Evolutionary conservation across 1,140 invertebrate species (phyloP), one percentile per base, ranked within the genome.

Genomic region (Mamestra configurata): DNA sequence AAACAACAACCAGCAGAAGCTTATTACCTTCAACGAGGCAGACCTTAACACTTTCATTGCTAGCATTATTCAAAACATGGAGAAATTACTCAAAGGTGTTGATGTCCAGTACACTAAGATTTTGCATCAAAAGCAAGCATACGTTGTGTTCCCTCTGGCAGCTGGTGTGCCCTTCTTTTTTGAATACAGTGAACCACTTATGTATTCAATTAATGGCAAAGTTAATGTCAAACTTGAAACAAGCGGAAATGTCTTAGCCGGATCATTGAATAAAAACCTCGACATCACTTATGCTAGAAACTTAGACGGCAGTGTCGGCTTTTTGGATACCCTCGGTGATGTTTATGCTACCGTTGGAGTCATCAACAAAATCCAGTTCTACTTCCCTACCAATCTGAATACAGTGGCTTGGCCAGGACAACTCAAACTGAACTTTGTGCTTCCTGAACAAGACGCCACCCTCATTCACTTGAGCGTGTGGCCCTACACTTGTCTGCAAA

Each of bases 151-250:
- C 94, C 97, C 97, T 1, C 95, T 96, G 10, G 96, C 96, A 81
- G 96, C 95, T 81, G 97, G 97, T 89, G 92, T 97, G 64, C 97
- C 97, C 24, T 97, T 97, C 83, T 87, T 96, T 59, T 97, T 95
- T 88, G 96, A 94, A 13, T 95, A 96, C 57, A 95, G 96, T 73
- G 86, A 88, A 37, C 96, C 97, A 1, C 91, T 92, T 0, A 59
- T 97, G 3, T n/a, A 96, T 15, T 91, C 94, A 53, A 94, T 96
- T 10, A 88, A 95, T 11, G 59, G 59, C 27, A 13, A 18, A 37
- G 59, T 37, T 10, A n/a, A n/a, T n/a, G n/a, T 64, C 59, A n/a
- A n/a, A n/a, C 13, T 64, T n/a, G 59, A 64, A 18, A 31, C n/a
- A n/a, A n/a, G n/a, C n/a, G n/a, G n/a, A n/a, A 22, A 80, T 15